phyloP scores from a whole-genome alignment of 2,888 invertebrate species.

The Electrophaes corylata region DNA sequence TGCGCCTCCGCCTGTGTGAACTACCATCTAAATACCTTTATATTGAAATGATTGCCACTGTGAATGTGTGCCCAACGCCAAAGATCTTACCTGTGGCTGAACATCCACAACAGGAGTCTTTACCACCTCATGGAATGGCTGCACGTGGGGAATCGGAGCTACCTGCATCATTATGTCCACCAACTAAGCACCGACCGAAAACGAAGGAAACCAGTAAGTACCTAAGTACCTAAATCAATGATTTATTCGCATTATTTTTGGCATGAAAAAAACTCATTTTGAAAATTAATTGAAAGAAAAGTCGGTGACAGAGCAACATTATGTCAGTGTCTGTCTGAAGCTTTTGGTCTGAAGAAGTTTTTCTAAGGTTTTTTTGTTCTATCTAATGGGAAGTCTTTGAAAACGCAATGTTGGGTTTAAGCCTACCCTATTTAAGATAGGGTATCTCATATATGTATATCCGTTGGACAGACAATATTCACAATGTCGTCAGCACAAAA shows the following conservation, averaged over 20 bases:
- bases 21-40: no score
- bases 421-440: no score
- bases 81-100: constrained; percentile 29
- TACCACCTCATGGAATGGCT: constrained; percentile 40
- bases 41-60: no score
- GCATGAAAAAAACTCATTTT: background rate
- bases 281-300: background rate
- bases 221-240: background rate
- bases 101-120: constrained; percentile 27
- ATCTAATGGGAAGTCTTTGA: no score
- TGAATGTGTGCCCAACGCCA: no score
- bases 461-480: no score
- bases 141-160: constrained; percentile 54
- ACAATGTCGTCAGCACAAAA: no score
- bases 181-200: background rate
- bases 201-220: background rate
- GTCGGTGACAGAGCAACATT: background rate
- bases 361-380: no score
- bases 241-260: constrained; percentile 9
- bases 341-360: background rate
- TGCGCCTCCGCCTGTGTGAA: no score
- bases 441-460: no score
- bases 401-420: no score
- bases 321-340: background rate
- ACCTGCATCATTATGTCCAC: constrained; percentile 37